Evolutionary conservation across 2,113 vertebrate species (phyloP).

Genomic region (Cyanoramphus novaezelandiae): DNA sequence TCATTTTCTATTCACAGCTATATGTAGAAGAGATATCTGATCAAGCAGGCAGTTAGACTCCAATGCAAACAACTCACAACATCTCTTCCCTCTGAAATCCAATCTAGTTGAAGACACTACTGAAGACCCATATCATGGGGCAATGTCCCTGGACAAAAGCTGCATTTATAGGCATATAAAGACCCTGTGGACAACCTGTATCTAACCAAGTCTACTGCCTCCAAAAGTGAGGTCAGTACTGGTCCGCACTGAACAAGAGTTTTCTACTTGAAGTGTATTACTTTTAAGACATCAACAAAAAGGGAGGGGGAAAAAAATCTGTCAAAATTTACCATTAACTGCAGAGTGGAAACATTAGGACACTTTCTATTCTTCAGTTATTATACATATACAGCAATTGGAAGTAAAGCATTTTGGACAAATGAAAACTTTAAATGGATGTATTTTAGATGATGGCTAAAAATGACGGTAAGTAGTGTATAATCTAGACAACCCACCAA

Average conservation of each 20-base stretch:
- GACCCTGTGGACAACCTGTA: not conserved
- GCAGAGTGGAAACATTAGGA: not conserved
- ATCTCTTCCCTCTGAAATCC: not conserved
- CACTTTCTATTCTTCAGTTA: not conserved
- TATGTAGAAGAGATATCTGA: not conserved
- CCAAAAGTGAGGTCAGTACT: not conserved
- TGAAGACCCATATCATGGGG: not conserved
- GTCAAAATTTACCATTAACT: not conserved
- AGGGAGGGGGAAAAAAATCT: not conserved
- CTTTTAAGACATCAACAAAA: not conserved
- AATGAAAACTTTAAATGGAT: not conserved
- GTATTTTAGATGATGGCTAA: not conserved
- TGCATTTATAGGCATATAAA: not conserved
- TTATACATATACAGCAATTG: not conserved
- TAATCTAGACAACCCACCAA: not conserved
- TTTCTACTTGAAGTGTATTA: not conserved
- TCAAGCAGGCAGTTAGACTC: not conserved
- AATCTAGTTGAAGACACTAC: not conserved
- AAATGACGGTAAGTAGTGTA: not conserved
- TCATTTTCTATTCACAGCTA: not conserved
- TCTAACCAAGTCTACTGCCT: not conserved
- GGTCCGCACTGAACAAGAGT: not conserved
- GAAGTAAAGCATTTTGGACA: not conserved
- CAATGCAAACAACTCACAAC: not conserved
- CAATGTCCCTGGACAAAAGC: not conserved